Evolutionary conservation across 1,140 invertebrate genomes (phyloP).

Genomic region (Heliconius nattereri): DNA sequence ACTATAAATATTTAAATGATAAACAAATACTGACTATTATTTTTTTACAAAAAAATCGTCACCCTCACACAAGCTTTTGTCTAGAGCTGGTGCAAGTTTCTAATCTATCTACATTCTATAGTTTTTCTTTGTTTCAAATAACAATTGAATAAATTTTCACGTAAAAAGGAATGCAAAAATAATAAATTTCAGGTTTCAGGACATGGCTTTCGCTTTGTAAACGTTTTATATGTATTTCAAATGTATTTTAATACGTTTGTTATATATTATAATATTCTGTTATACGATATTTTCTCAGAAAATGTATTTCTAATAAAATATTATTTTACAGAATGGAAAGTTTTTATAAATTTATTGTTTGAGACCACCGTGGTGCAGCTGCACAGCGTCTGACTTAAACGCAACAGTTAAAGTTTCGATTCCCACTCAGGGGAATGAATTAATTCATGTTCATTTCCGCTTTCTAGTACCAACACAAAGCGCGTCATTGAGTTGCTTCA

Average conservation of each 20-base stretch:
- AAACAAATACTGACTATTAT: neutral
- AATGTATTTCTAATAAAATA: neutral
- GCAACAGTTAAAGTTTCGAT: no score
- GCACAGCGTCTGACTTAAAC: no score
- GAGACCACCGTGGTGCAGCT: neutral
- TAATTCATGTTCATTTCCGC: no score
- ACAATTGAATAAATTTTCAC: constrained; percentile 4
- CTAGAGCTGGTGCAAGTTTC: neutral
- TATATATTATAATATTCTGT: neutral
- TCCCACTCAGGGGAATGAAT: no score
- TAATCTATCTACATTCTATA: neutral
- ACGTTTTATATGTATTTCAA: neutral
- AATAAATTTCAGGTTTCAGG: neutral
- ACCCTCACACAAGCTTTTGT: neutral
- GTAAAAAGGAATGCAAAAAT: neutral
- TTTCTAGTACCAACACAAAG: no score
- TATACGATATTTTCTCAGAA: neutral
- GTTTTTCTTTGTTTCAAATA: neutral
- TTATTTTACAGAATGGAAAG: no score
- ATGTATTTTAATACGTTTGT: neutral
- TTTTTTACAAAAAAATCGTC: neutral
- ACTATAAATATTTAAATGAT: no score
- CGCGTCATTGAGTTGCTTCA: no score
- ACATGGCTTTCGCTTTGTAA: neutral
- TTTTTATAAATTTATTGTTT: neutral